Conservation (phyloP, 2,888 invertebrate species). For the Anaspis maculata region DNA sequence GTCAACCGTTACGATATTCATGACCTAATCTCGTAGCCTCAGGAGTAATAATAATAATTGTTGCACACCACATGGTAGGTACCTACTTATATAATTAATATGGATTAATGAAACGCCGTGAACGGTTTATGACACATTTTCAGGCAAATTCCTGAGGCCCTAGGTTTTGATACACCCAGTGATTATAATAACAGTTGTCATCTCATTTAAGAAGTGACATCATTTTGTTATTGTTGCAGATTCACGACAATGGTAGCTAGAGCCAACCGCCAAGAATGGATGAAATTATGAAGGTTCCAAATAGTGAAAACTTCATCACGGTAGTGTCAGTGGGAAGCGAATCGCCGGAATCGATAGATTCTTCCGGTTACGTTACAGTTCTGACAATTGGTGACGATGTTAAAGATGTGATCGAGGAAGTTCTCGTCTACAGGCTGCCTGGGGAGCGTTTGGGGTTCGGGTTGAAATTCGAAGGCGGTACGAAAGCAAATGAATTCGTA, state of each 20-base stretch:
- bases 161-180: background rate
- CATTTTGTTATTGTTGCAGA: background rate
- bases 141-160: too few relatives aligned
- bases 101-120: too few relatives aligned
- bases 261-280: too few relatives aligned
- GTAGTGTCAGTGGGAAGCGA: slow-evolving; percentile 53
- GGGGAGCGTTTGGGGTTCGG: slow-evolving; percentile 88
- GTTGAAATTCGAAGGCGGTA: slow-evolving; percentile 85
- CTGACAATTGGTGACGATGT: slow-evolving; percentile 48
- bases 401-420: slow-evolving; percentile 56
- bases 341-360: slow-evolving; percentile 5
- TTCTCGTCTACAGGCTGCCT: slow-evolving; percentile 75
- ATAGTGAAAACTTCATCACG: slow-evolving; percentile 48
- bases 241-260: too few relatives aligned
- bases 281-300: too few relatives aligned
- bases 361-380: slow-evolving; percentile 49
- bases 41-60: background rate
- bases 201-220: background rate
- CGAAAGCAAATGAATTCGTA: slow-evolving; percentile 71
- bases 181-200: too few relatives aligned
- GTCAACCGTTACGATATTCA: slow-evolving; percentile 25
- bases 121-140: too few relatives aligned
- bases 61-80: background rate
- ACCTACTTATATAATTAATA: too few relatives aligned
- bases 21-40: slow-evolving; percentile 19